Evolutionary conservation across 2,113 vertebrate species (phyloP).

Genomic region (Lepisosteus osseus): DNA sequence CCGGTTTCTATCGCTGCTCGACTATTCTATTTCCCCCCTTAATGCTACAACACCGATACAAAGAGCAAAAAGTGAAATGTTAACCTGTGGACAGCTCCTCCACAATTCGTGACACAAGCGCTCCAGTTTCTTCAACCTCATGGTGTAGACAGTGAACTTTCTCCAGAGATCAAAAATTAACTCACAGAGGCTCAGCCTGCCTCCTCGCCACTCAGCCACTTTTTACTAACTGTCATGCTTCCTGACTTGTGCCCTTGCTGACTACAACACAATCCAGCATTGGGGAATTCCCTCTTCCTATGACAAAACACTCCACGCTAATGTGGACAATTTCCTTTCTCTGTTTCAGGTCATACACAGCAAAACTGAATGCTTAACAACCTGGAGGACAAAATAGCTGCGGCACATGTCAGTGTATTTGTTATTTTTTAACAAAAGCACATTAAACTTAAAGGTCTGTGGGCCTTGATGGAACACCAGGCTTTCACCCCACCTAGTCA

Average conservation of each 20-base stretch:
- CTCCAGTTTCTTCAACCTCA: slow-evolving; percentile 67
- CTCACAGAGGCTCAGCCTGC: background rate
- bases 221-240: background rate
- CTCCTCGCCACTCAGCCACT: background rate
- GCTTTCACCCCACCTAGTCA: too few species aligned
- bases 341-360: background rate
- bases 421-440: background rate
- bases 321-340: slow-evolving; percentile 31
- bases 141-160: slow-evolving; percentile 31
- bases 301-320: background rate
- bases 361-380: background rate
- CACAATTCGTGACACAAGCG: slow-evolving; percentile 59
- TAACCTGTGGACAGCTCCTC: slow-evolving; percentile 70
- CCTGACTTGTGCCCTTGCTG: background rate
- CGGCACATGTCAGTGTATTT: too few species aligned
- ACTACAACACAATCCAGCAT: slow-evolving; percentile 9
- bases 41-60: background rate
- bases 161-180: background rate
- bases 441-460: background rate
- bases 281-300: slow-evolving; percentile 26
- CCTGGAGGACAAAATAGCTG: too few species aligned
- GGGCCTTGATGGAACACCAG: too few species aligned
- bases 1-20: too few species aligned
- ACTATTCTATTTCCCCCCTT: too few species aligned
- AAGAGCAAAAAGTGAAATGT: background rate